These are phyloP conservation scores for Hetaerina americana DNA, from an alignment of 1,140 invertebrate genomes.

Conservation along the genomic window DNA sequence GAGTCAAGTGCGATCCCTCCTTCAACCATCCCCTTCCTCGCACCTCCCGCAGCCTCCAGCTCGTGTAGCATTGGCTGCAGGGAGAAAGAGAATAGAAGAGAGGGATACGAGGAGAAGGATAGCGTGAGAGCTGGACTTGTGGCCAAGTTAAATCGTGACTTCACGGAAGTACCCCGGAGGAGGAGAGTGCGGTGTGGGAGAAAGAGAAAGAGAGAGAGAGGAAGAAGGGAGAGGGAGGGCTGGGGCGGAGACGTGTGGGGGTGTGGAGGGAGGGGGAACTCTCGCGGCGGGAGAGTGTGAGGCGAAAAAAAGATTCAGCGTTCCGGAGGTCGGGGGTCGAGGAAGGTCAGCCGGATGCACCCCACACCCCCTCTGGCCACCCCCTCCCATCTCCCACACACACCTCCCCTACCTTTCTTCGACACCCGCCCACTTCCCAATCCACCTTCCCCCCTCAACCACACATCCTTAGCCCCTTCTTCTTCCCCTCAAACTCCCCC, in stretches of 20 bases:
- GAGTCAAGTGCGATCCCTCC: too few relatives aligned
- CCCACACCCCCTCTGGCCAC: neutral
- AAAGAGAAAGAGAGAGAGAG: neutral
- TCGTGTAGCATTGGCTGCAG: neutral
- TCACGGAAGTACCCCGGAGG: neutral
- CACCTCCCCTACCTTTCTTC: too few relatives aligned
- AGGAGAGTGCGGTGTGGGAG: too few relatives aligned
- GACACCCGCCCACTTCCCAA: neutral
- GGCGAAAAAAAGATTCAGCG: neutral
- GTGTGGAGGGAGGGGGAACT: too few relatives aligned
- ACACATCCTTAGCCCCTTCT: too few relatives aligned
- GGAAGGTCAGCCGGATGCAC: neutral
- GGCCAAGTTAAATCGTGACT: neutral
- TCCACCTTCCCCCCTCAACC: neutral
- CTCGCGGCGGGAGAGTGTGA: too few relatives aligned
- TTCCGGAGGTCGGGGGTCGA: neutral
- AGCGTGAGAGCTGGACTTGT: neutral
- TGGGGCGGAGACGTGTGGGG: too few relatives aligned
- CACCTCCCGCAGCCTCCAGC: neutral
- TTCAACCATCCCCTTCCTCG: too few relatives aligned
- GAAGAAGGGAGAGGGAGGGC: neutral
- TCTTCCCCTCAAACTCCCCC: too few relatives aligned
- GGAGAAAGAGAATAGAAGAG: neutral
- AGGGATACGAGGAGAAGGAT: neutral
- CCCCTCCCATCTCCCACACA: neutral